These are phyloP conservation scores for Teleogryllus oceanicus DNA, from an alignment of 2,888 invertebrate species.

Conservation along the genomic window DNA sequence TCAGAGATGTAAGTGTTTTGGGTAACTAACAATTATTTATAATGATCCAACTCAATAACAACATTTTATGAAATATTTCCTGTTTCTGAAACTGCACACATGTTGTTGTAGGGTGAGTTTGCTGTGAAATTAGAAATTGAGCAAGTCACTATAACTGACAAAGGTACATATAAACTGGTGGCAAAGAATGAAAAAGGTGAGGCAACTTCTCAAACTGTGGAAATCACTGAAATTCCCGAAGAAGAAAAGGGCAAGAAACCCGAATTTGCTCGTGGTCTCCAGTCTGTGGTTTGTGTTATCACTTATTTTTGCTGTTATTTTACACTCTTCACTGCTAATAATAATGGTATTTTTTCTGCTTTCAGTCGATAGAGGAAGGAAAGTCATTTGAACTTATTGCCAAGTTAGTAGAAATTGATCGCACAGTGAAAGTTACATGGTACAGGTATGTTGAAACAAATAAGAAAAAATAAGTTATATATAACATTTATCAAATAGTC, in stretches of 20 bases:
- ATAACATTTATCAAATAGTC: too few species aligned
- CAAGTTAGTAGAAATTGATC: slow-evolving; percentile 69
- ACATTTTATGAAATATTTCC: neutral
- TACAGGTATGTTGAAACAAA: slow-evolving; percentile 61
- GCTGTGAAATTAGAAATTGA: slow-evolving; percentile 86
- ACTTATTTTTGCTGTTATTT: slow-evolving; percentile 20
- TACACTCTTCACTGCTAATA: neutral
- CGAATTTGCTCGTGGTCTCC: slow-evolving; percentile 71
- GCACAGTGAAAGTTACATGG: slow-evolving; percentile 79
- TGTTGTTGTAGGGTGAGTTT: slow-evolving; percentile 71
- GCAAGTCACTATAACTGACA: slow-evolving; percentile 74
- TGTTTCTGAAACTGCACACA: neutral
- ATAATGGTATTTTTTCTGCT: slow-evolving; percentile 48
- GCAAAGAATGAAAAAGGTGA: slow-evolving; percentile 93
- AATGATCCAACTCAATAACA: neutral
- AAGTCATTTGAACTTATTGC: slow-evolving; percentile 76
- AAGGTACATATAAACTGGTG: slow-evolving; percentile 83
- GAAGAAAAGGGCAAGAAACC: slow-evolving; percentile 73
- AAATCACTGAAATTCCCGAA: slow-evolving; percentile 78
- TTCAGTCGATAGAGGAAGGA: slow-evolving; percentile 63
- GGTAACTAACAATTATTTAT: neutral
- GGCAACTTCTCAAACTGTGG: slow-evolving; percentile 82
- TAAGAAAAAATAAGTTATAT: too few species aligned
- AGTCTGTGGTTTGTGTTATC: slow-evolving; percentile 62
- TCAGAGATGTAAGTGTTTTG: slow-evolving; percentile 62